Conservation (phyloP, 2,113 vertebrate species). For the Calidris pygmaea region DNA sequence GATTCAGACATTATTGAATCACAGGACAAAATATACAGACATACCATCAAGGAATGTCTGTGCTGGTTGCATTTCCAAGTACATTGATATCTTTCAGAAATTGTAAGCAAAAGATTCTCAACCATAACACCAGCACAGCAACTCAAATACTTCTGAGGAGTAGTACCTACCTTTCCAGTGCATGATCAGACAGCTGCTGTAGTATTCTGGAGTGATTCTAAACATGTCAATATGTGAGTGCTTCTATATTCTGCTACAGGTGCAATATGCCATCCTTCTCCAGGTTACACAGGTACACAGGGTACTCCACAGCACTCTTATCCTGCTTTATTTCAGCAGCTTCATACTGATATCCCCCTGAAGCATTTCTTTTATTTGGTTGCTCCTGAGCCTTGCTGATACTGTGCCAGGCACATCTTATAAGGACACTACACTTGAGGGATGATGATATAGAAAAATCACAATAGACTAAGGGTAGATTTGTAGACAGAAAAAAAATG, state of each 20-base stretch:
- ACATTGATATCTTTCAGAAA: background rate
- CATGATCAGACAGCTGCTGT: background rate
- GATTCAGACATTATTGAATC: background rate
- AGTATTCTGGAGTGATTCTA: background rate
- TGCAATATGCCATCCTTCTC: background rate
- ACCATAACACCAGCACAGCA: background rate
- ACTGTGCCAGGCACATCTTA: background rate
- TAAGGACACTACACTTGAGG: background rate
- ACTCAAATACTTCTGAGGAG: background rate
- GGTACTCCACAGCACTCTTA: background rate
- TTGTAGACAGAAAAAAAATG: background rate
- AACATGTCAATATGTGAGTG: background rate
- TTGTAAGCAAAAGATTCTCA: background rate
- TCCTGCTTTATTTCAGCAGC: background rate
- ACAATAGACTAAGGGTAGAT: background rate
- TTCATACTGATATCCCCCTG: background rate
- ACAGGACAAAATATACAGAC: background rate
- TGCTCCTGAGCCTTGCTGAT: background rate
- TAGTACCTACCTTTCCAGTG: background rate
- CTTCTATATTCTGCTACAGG: background rate
- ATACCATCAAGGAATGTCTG: background rate
- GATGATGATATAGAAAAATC: background rate
- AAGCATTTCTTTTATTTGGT: background rate
- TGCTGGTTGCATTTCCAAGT: background rate
- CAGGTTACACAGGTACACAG: background rate